phyloP scores from a whole-genome alignment of 2,797 vertebrate genomes.

The Propithecus perrieri region DNA sequence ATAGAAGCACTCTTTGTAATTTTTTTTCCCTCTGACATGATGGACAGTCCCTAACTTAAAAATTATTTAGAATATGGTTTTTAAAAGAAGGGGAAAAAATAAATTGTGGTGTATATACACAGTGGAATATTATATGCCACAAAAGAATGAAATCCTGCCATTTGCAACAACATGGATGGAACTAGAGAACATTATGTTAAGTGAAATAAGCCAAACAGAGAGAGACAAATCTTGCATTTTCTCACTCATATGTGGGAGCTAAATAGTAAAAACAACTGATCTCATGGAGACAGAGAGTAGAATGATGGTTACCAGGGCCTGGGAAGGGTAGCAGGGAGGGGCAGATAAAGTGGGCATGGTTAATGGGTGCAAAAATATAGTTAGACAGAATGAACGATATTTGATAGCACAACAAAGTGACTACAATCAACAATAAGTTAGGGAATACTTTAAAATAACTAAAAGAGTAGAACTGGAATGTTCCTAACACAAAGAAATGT shows the following conservation, averaged over 20 bases:
- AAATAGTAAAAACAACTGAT: neutral
- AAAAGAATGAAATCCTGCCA: neutral
- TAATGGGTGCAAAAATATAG: neutral
- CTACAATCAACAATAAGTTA: neutral
- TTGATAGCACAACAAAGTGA: neutral
- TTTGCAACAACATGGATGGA: neutral
- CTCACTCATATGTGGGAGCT: neutral
- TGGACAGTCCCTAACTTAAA: constrained; percentile 9
- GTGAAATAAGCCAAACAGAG: neutral
- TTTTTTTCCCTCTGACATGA: neutral
- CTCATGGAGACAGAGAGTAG: neutral
- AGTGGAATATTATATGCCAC: neutral
- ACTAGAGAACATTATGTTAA: neutral
- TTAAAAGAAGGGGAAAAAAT: neutral
- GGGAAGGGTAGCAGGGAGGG: neutral
- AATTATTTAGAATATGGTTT: constrained; percentile 1
- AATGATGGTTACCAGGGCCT: neutral
- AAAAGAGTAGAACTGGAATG: neutral
- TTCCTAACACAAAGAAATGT: neutral
- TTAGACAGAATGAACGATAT: neutral
- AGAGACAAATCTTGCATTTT: neutral
- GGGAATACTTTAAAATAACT: neutral
- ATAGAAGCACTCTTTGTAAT: neutral
- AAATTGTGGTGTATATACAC: neutral
- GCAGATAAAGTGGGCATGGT: neutral